phyloP scores from a whole-genome alignment of 2,797 vertebrate genomes.

The Perdix hodgsoniae region DNA sequence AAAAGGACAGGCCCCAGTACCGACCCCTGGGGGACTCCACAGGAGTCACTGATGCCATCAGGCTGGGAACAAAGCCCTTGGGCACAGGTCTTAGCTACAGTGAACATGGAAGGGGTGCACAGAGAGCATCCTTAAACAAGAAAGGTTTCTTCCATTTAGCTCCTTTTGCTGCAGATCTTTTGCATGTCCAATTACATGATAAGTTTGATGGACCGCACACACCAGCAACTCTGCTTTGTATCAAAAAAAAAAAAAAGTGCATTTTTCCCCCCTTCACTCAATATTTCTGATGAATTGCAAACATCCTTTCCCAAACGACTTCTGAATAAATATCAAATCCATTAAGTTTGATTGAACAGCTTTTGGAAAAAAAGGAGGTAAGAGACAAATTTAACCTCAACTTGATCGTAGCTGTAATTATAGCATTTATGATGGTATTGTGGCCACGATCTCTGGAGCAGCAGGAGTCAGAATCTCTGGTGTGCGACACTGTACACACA shows the following conservation, averaged over 20 bases:
- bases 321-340: background rate
- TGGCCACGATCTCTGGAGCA: background rate
- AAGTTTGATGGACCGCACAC: background rate
- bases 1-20: too few species aligned
- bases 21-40: too few species aligned
- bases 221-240: background rate
- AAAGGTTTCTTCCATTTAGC: background rate
- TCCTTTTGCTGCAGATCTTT: background rate
- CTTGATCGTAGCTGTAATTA: background rate
- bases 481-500: rapidly evolving
- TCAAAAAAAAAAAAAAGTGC: background rate
- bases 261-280: rapidly evolving
- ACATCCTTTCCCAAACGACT: background rate
- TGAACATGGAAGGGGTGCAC: background rate
- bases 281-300: background rate
- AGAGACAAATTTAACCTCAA: background rate
- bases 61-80: background rate
- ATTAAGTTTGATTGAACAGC: background rate
- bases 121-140: rapidly evolving
- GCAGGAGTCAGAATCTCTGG: background rate
- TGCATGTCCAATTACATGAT: background rate
- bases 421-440: background rate
- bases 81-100: rapidly evolving
- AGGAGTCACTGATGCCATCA: rapidly evolving
- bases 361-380: background rate